Percentiles rank a stretch among this genome's conserved stretches.
Conservation (phyloP, 2,113 vertebrate genomes). For the Brevimyrus niger region DNA sequence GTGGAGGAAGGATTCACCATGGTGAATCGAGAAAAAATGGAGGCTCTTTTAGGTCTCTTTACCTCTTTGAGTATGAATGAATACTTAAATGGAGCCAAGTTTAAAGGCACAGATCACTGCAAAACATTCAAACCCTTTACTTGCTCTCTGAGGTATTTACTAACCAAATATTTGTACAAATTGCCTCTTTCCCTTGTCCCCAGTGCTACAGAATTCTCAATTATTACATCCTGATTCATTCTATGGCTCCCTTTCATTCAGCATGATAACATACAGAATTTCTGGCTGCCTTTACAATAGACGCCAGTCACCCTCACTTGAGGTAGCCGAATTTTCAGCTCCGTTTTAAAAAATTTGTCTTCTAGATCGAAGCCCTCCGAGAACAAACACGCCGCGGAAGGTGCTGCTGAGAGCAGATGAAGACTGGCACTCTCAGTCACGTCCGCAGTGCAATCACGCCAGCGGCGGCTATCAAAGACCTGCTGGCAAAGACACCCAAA, state of each 20-base stretch:
- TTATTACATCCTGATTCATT: background rate
- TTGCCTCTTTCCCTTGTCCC: background rate
- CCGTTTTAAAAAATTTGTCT: background rate
- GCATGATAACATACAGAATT: slow-evolving; percentile 13
- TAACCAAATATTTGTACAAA: background rate
- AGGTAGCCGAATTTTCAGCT: background rate
- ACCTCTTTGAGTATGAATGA: background rate
- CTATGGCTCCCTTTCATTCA: background rate
- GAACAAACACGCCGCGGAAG: background rate
- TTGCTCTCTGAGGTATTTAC: background rate
- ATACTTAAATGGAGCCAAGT: background rate
- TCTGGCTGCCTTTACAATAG: background rate
- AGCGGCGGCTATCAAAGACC: background rate
- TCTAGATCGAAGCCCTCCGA: background rate
- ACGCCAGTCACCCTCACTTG: background rate
- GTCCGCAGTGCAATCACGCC: background rate
- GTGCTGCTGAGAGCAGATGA: background rate
- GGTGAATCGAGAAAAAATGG: background rate
- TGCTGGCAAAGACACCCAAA: background rate
- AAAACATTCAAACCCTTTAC: background rate
- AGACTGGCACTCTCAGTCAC: background rate
- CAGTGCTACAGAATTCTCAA: background rate
- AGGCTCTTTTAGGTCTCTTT: background rate
- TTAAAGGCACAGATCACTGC: background rate
- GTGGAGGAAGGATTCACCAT: background rate